Percentiles rank a stretch among this genome's conserved stretches.
Evolutionary conservation across 2,113 vertebrate species (phyloP).

Genomic region (Clarias magur): DNA sequence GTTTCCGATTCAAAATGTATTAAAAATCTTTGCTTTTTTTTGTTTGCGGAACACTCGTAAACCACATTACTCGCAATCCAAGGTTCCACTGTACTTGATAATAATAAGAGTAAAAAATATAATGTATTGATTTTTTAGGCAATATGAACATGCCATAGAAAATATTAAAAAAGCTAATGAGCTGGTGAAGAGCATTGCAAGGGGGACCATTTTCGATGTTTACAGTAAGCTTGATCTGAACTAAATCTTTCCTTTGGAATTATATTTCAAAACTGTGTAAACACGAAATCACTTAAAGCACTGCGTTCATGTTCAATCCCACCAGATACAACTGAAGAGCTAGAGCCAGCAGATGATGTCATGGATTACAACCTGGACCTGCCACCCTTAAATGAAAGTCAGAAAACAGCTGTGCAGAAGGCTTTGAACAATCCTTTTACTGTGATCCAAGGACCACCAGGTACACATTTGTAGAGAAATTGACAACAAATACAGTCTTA

Average conservation of each 20-base stretch:
- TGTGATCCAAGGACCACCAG: constrained; percentile 90
- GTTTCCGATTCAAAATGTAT: too few species aligned
- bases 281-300: neutral
- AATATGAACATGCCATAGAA: constrained; percentile 78
- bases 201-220: constrained; percentile 58
- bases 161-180: constrained; percentile 61
- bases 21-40: too few species aligned
- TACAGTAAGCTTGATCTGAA: neutral
- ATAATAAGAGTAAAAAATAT: neutral
- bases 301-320: neutral
- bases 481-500: neutral
- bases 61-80: too few species aligned
- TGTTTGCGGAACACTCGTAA: too few species aligned
- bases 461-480: constrained; percentile 59
- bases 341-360: neutral
- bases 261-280: neutral
- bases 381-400: constrained; percentile 75
- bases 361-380: neutral
- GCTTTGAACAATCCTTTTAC: constrained; percentile 76
- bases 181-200: constrained; percentile 74
- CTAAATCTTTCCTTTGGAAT: neutral
- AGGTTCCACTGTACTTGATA: too few species aligned
- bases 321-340: neutral
- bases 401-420: constrained; percentile 68
- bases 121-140: constrained; percentile 57